A percentile compares a stretch with the other conserved stretches of the same genome.
Conservation (phyloP, 2,888 invertebrate species). For the Stenolophus ochropezus region DNA sequence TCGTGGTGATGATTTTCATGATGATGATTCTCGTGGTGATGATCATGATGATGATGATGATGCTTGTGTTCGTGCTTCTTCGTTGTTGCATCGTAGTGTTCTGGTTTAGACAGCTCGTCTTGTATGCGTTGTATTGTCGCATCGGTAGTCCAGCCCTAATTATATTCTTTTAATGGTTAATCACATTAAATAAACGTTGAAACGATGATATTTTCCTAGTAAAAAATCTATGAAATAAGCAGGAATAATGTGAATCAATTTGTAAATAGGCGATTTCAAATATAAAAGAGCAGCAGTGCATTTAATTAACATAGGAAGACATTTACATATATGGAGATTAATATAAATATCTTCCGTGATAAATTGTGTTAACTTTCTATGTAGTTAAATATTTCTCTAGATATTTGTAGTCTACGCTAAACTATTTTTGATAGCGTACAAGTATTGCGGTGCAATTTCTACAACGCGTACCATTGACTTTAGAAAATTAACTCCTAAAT, state of each 20-base stretch:
- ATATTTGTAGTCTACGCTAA: not conserved
- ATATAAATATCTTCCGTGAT: not conserved
- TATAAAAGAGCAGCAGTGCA: too few relatives aligned
- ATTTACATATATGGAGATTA: not conserved
- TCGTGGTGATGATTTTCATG: not conserved
- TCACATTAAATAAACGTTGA: not conserved
- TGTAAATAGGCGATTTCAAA: too few relatives aligned
- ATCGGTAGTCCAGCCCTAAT: slow-evolving; percentile 53
- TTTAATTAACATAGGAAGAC: not conserved
- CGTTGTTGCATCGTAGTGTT: not conserved
- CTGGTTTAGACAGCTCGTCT: slow-evolving; percentile 10
- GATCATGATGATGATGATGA: not conserved
- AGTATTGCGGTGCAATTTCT: slow-evolving; percentile 11
- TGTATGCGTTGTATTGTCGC: slow-evolving; percentile 27
- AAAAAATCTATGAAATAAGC: not conserved
- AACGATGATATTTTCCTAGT: too few relatives aligned
- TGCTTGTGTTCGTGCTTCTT: slow-evolving; percentile 5
- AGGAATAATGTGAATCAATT: too few relatives aligned
- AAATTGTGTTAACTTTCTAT: not conserved
- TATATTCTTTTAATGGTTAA: not conserved
- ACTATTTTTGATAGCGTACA: not conserved
- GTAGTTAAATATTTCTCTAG: not conserved
- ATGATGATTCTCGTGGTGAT: slow-evolving; percentile 3
- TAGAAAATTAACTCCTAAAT: slow-evolving; percentile 84
- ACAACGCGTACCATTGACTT: slow-evolving; percentile 81